These are phyloP conservation scores for Propithecus deckenii DNA, from an alignment of 2,797 vertebrate species.

Conservation along the genomic window DNA sequence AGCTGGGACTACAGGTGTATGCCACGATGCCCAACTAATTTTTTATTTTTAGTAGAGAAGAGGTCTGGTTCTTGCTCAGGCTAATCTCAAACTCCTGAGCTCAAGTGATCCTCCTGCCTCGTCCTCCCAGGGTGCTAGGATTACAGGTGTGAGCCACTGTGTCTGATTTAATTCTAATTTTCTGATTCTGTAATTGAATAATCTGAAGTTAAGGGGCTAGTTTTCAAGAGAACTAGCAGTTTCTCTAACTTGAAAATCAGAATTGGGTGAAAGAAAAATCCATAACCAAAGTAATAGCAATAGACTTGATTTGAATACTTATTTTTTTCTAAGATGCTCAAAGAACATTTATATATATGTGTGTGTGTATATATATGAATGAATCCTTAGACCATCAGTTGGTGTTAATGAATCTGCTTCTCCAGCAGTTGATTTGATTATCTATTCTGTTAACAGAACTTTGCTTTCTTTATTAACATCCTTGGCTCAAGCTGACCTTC, in stretches of 20 bases:
- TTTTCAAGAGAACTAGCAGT: neutral
- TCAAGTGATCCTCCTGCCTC: too few relatives aligned
- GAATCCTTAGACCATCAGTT: neutral
- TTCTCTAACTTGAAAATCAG: conserved; percentile 22
- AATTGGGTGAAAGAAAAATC: conserved; percentile 18
- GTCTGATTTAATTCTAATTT: neutral
- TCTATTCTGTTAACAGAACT: neutral
- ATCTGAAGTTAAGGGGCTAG: neutral
- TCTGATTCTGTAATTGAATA: conserved; percentile 6
- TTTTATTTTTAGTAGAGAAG: too few relatives aligned
- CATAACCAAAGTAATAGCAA: neutral
- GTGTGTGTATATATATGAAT: neutral
- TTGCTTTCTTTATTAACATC: neutral
- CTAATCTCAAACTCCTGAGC: too few relatives aligned
- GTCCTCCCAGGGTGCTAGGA: too few relatives aligned
- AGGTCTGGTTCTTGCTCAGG: too few relatives aligned
- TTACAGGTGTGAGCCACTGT: too few relatives aligned
- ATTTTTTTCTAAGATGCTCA: neutral
- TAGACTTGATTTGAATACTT: conserved; percentile 14
- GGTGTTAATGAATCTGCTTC: neutral
- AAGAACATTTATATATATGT: neutral
- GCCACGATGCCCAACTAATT: too few relatives aligned
- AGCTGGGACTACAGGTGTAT: too few relatives aligned
- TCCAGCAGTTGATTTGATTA: neutral
- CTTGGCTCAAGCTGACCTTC: neutral